Evolutionary conservation across 2,113 vertebrate genomes (phyloP), one percentile per base, ranked within the genome.

Genomic region (Corythornis cristatus): DNA sequence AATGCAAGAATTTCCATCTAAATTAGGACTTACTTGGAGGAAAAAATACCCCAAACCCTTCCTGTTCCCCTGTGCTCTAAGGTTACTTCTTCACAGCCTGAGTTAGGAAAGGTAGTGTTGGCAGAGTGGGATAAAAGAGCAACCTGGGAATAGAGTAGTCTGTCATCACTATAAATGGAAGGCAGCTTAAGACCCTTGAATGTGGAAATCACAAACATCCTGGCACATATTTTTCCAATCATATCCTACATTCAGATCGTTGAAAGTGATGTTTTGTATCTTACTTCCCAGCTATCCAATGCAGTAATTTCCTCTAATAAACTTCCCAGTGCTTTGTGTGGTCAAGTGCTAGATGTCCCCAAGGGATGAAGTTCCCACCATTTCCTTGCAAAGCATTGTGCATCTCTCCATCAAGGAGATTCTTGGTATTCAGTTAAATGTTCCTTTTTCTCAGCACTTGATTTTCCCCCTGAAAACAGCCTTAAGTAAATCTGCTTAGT

Each of bases 291-390:
- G 83, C 74, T 75, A 83, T 83, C 65, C 94, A 89, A 40, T 94
- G 75, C 45, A 93, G 88, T 93, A 45, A 91, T 92, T 94, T 94
- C 93, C 90, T 71, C 84, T 85, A 91, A 82, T 70, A 92, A 86
- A 93, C 57, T 93, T 93, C 89, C 86, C 85, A 93, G 93, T 35
- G 50, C 85, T 94, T 93, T 92, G 91, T 93, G 95, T 93, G 89
- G 94, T 95, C 91, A 87, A 90, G 43, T 64, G 79, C 89, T 93
- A 74, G 67, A 66, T 71, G 78, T 83, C 88, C 93, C 89, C 89
- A 70, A 45, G 94, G 89, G 61, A 93, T 48, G 56, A 84, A 79
- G 71, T 46, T 96, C 89, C 81, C 71, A 85, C 54, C 81, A 74
- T 60, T 92, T 95, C 95, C 89, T 79, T 92, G 83, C 73, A 86